Conservation (phyloP, 2,797 vertebrate genomes). For the Acanthornis magna region DNA sequence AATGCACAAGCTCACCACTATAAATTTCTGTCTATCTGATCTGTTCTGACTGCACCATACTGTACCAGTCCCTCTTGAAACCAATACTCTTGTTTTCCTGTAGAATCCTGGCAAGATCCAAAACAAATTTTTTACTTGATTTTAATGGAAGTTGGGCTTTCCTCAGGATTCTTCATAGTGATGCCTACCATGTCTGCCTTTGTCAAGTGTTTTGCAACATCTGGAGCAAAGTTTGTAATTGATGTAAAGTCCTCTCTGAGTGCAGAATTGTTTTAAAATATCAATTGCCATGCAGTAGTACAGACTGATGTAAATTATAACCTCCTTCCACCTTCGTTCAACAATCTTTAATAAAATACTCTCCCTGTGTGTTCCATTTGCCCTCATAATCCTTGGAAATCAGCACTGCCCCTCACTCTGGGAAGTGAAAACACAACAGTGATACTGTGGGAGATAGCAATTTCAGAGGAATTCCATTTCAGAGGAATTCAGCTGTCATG, state of each 20-base stretch:
- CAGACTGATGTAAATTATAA: neutral
- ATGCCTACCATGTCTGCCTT: neutral
- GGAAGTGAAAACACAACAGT: neutral
- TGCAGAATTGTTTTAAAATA: neutral
- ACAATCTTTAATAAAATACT: neutral
- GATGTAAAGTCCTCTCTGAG: neutral
- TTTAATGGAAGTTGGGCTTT: neutral
- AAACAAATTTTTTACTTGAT: neutral
- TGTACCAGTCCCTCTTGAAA: neutral
- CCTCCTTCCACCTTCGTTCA: neutral
- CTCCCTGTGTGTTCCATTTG: neutral
- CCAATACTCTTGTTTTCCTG: neutral
- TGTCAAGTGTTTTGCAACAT: neutral
- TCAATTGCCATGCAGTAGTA: neutral
- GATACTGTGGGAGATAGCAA: neutral
- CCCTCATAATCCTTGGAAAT: neutral
- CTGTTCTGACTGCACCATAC: neutral
- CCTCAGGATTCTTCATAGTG: neutral
- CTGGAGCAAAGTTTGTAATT: neutral
- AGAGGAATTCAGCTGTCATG: neutral
- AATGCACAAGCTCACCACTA: neutral
- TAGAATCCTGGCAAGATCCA: neutral
- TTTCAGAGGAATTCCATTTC: neutral
- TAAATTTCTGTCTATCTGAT: neutral
- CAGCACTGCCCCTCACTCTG: neutral